phyloP scores from a whole-genome alignment of 2,797 vertebrate genomes.

The Zenarchopterus dispar region DNA sequence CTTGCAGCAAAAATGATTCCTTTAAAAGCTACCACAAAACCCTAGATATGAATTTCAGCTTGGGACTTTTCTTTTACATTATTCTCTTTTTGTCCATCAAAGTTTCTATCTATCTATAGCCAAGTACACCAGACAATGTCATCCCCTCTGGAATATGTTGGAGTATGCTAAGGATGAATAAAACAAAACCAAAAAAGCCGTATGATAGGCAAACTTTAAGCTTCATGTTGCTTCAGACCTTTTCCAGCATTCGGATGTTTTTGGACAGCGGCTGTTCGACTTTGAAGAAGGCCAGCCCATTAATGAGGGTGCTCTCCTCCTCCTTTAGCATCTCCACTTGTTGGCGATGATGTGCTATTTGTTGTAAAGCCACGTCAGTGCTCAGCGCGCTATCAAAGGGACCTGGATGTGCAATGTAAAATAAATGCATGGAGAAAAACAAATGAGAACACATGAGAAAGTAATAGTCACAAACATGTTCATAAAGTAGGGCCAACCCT shows the following conservation, averaged over 20 bases:
- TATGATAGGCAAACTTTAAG: neutral
- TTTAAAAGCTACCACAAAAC: neutral
- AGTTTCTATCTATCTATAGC: too few relatives aligned
- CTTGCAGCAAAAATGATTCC: neutral
- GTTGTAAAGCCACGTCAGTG: constrained; percentile 72
- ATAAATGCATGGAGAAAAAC: neutral
- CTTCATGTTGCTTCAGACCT: constrained; percentile 70
- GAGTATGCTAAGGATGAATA: too few relatives aligned
- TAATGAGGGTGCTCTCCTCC: constrained; percentile 80
- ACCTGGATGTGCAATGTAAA: constrained; percentile 69
- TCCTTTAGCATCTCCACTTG: constrained; percentile 82
- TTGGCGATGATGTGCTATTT: constrained; percentile 67
- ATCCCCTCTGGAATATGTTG: too few relatives aligned
- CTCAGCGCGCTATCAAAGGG: constrained; percentile 82
- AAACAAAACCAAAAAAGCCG: too few relatives aligned
- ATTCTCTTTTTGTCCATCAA: too few relatives aligned
- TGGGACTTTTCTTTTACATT: neutral
- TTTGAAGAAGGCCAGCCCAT: constrained; percentile 86
- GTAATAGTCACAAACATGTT: too few relatives aligned
- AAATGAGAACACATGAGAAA: neutral
- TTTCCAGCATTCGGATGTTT: constrained; percentile 83
- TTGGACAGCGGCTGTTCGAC: constrained; percentile 84
- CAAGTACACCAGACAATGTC: too few relatives aligned
- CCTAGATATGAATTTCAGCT: neutral
- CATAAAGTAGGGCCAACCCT: too few relatives aligned